These are phyloP conservation scores for Microcebus lehilahytsara DNA, from an alignment of 2,113 vertebrate genomes.

Conservation along the genomic window DNA sequence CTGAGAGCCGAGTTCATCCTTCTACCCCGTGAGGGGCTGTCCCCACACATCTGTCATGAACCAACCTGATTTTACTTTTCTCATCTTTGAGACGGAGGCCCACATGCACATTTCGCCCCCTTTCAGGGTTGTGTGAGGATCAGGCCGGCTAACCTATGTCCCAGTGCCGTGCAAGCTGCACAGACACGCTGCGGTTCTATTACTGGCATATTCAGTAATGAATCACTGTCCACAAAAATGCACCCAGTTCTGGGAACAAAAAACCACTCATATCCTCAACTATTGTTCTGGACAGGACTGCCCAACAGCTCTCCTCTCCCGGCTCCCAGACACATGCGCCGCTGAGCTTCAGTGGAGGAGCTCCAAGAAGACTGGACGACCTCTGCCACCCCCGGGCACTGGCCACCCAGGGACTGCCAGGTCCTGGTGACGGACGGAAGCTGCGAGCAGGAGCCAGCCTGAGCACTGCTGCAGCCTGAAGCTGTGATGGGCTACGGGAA, in stretches of 20 bases:
- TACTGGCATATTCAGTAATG: conserved; percentile 43
- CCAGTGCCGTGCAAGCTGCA: conserved; percentile 43
- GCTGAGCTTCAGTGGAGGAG: background rate
- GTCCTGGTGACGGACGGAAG: background rate
- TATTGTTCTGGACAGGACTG: conserved; percentile 63
- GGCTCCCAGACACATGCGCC: background rate
- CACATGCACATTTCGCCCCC: too few species aligned
- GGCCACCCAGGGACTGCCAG: background rate
- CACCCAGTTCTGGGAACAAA: conserved; percentile 67
- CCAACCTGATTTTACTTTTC: background rate
- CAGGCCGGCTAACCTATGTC: background rate
- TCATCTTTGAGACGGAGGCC: background rate
- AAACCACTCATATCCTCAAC: conserved; percentile 45
- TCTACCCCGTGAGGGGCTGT: background rate
- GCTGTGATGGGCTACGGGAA: background rate
- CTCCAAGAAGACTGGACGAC: background rate
- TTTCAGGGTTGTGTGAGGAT: background rate
- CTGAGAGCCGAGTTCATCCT: rapidly evolving
- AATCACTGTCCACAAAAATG: conserved; percentile 76
- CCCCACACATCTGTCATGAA: background rate
- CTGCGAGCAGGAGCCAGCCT: background rate
- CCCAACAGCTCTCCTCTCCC: background rate
- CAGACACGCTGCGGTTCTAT: conserved; percentile 52
- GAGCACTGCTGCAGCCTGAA: background rate
- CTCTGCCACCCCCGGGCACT: background rate